Evolutionary conservation across 2,113 vertebrate species (phyloP), one percentile per base, ranked within the genome.

Genomic region (Amblyornis subalaris): DNA sequence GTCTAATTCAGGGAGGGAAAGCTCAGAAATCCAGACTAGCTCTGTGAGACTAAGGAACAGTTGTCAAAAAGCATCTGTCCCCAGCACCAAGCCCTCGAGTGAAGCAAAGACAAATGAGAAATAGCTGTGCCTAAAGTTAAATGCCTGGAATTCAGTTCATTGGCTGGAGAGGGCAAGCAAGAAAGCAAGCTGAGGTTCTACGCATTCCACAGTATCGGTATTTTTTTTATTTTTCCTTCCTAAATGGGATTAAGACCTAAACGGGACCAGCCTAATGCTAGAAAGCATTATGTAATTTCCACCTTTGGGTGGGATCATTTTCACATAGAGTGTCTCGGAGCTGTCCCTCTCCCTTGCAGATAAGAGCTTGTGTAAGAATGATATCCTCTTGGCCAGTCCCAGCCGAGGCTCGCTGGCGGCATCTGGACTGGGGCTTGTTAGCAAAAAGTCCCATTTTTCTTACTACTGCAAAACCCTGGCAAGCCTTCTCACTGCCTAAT

Each of bases 251-350:
- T 74, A 55, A 71, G 22, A 20, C 20, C 61, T 53, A 74, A 40
- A 72, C 48, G 7, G 45, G 64, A 51, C 36, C 45, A 67, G 51
- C 47, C 35, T 83, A 35, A 73, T 23, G 5, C 50, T 81, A 71
- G 65, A 87, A 86, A 53, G 22, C 20, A 72, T 86, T 67, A 90
- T 57, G 83, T 84, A 57, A 81, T 90, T 94, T 89, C 92, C 90
- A 93, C 81, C 71, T 95, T 94, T 88, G 81, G 82, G 82, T 89
- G 90, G 73, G 80, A 81, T 82, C 47, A 24, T 44, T 90, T 95
- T 80, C 76, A 67, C 58, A 75, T 2, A n/a, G 44, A 50, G 45
- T 42, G 24, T 47, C 64, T 58, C 23, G 14, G 72, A 47, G 65
- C 33, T 92, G 45, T 69, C 73, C 55, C n/a, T 92, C 73, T 90